Conservation (phyloP, 2,888 invertebrate genomes). For the Mallateleia sp. region DNA sequence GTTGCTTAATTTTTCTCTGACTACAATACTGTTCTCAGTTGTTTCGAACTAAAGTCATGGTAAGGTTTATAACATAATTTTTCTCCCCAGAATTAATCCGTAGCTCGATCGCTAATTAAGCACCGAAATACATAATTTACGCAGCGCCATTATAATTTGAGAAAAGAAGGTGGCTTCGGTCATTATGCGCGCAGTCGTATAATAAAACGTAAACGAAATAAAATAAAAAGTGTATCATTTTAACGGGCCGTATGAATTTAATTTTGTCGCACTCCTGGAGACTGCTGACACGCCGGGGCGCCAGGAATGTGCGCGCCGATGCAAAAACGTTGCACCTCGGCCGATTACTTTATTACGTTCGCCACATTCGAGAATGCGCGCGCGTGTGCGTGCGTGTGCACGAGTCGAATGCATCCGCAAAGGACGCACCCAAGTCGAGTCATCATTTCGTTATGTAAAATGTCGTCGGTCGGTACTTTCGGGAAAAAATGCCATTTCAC, state of each 20-base stretch:
- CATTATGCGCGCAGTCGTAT: background rate
- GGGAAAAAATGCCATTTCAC: slow-evolving; percentile 41
- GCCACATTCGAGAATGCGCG: background rate
- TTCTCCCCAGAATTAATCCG: too few species aligned
- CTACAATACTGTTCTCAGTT: too few species aligned
- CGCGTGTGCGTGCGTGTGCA: slow-evolving; percentile 60
- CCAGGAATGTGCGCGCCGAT: slow-evolving; percentile 81
- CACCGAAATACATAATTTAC: too few species aligned
- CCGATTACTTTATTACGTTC: slow-evolving; percentile 77
- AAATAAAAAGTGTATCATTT: slow-evolving; percentile 2
- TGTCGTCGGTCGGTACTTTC: slow-evolving; percentile 36
- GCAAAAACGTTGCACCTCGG: slow-evolving; percentile 77
- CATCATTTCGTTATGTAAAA: slow-evolving; percentile 56
- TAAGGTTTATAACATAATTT: too few species aligned
- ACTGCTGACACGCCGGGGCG: slow-evolving; percentile 74
- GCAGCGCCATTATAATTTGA: too few species aligned
- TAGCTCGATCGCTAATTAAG: too few species aligned
- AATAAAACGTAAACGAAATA: background rate
- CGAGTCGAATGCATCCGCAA: slow-evolving; percentile 40
- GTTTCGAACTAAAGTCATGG: too few species aligned
- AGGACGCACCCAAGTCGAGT: slow-evolving; percentile 67
- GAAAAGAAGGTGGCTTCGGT: background rate
- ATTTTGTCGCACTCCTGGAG: slow-evolving; percentile 24
- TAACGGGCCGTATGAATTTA: slow-evolving; percentile 17
- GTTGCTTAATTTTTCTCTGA: too few species aligned